phyloP scores from a whole-genome alignment of 1,140 invertebrate species.

The Chironomus tepperi region DNA sequence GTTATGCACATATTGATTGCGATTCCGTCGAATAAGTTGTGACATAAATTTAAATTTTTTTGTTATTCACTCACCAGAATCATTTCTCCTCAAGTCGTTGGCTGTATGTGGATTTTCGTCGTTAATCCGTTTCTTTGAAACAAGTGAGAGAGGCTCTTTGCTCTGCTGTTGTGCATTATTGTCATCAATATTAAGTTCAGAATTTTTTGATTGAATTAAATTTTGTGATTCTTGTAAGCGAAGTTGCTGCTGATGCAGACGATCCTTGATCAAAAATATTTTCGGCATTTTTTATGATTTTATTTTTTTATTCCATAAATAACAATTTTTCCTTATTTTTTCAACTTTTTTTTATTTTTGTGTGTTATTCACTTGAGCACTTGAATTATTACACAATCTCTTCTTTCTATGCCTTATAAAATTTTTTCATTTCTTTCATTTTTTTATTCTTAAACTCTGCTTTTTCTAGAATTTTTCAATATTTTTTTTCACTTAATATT shows the following conservation, averaged over 20 bases:
- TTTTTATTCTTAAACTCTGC: neutral
- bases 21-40: neutral
- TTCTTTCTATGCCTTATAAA: neutral
- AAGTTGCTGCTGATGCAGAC: slow-evolving; percentile 78
- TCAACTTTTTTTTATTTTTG: slow-evolving; percentile 25
- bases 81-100: neutral
- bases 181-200: slow-evolving; percentile 31
- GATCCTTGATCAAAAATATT: slow-evolving; percentile 80
- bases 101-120: slow-evolving; percentile 29
- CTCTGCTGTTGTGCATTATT: slow-evolving; percentile 39
- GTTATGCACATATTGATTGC: slow-evolving; percentile 1
- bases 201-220: slow-evolving; percentile 46
- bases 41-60: neutral
- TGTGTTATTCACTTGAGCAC: slow-evolving; percentile 31
- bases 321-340: slow-evolving; percentile 22
- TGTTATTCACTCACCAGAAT: neutral
- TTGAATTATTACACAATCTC: neutral
- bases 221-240: slow-evolving; percentile 69
- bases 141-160: slow-evolving; percentile 47
- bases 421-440: neutral
- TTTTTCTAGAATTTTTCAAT: slow-evolving; percentile 2
- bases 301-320: slow-evolving; percentile 25
- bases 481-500: neutral
- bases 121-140: slow-evolving; percentile 47
- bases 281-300: slow-evolving; percentile 63